These are phyloP conservation scores for Agapornis roseicollis DNA, from an alignment of 2,113 vertebrate species.

Conservation along the genomic window DNA sequence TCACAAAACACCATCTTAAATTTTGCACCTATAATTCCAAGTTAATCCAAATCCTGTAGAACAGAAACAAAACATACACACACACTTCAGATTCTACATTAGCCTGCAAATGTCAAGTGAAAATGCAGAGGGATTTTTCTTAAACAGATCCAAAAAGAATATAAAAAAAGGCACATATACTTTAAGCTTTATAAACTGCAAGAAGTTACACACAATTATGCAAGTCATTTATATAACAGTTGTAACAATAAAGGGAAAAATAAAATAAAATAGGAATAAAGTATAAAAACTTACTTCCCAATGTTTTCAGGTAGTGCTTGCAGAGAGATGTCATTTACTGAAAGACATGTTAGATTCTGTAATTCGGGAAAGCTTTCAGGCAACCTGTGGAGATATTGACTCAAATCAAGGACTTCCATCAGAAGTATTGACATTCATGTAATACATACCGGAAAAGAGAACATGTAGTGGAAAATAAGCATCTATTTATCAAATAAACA, in stretches of 20 bases:
- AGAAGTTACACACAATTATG: not conserved
- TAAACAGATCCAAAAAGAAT: not conserved
- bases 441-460: not conserved
- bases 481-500: not conserved
- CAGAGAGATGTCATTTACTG: constrained; percentile 98
- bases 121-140: not conserved
- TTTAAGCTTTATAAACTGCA: not conserved
- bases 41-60: not conserved
- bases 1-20: not conserved
- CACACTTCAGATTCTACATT: not conserved
- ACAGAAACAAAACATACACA: not conserved
- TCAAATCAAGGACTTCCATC: constrained; percentile 18
- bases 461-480: not conserved
- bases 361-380: constrained; percentile 95
- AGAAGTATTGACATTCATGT: not conserved
- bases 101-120: not conserved
- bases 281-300: constrained; percentile 89
- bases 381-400: constrained; percentile 79
- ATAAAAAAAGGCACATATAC: not conserved
- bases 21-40: not conserved
- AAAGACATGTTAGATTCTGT: constrained; percentile 93
- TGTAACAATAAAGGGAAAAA: not conserved
- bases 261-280: not conserved
- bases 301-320: constrained; percentile 96
- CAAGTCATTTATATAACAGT: not conserved